These are phyloP conservation scores for Podiceps cristatus DNA, from an alignment of 2,113 vertebrate genomes.

Conservation along the genomic window DNA sequence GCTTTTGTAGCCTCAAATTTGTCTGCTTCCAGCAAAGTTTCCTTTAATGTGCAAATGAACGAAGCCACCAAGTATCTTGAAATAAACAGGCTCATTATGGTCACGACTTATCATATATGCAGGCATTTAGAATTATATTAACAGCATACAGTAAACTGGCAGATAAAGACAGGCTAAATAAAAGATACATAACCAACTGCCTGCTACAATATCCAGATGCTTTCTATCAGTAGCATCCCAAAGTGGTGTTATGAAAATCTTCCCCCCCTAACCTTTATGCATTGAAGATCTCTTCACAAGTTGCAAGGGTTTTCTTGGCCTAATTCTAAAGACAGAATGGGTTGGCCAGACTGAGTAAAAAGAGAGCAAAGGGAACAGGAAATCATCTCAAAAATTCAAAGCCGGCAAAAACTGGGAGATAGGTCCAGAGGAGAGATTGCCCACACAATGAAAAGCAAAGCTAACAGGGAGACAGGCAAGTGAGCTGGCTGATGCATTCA, in stretches of 20 bases:
- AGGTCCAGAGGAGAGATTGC: not conserved
- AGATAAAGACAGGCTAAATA: not conserved
- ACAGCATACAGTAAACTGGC: not conserved
- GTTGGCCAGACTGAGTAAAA: not conserved
- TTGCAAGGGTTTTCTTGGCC: not conserved
- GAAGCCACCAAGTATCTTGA: not conserved
- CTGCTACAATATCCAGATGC: not conserved
- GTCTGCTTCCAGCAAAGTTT: not conserved
- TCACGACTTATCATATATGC: not conserved
- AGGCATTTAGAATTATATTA: not conserved
- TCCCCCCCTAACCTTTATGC: not conserved
- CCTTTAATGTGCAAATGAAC: slow-evolving; percentile 50
- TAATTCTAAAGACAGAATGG: not conserved
- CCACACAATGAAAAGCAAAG: not conserved
- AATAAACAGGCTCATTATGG: slow-evolving; percentile 35
- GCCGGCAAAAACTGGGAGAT: not conserved
- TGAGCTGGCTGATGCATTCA: not conserved
- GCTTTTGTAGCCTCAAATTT: slow-evolving; percentile 10
- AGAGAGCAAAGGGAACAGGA: not conserved
- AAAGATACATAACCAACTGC: not conserved
- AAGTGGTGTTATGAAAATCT: not conserved
- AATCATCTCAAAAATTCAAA: not conserved
- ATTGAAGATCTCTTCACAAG: not conserved
- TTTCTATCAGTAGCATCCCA: not conserved
- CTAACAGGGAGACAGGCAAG: not conserved